Evolutionary conservation across 1,140 invertebrate species (phyloP), one percentile per base, ranked within the genome.

Genomic region (Agrilus planipennis): DNA sequence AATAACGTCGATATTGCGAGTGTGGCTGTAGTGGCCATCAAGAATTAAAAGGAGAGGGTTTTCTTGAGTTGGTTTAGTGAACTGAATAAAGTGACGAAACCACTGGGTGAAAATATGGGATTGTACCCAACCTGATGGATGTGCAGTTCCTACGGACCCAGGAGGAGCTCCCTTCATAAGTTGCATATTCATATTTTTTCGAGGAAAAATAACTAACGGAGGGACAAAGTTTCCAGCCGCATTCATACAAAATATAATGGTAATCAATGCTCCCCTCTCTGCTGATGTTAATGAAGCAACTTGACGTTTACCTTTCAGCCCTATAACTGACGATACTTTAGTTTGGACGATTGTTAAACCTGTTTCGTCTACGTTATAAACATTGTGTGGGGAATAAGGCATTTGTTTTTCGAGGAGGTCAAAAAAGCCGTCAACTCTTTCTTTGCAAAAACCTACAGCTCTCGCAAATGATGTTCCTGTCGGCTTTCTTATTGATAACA

Each of bases 231-330:
- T 45, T 4, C 57, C 57, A 31, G 32, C 32, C 11, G 60, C 59
- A 42, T 50, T 64, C 57, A 62, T 64, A 29, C 50, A 42, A 7
- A 51, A 4, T 17, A 46, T 41, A 30, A 42, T 9, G 14, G 51
- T 63, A 16, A 51, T 27, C 25, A 63, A 55, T 44, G 57, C 57
- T 18, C 65, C 67, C 32, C 67, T 51, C 53, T 71, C 69, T 40
- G 58, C 62, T 29, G 62, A 66, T 4, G 60, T 66, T 3, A 68
- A 17, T 27, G 56, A 48, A 23, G 61, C 66, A 9, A 71, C 44
- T 34, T 63, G 62, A 14, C 44, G 44, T 43, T 58, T 59, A 2
- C 57, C 56, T 49, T 45, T 51, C 10, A 20, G 12, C 4, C 44
- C 50, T 18, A 64, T 31, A 7, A 63, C 45, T 41, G 53, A 32